Conservation (phyloP, 2,888 invertebrate genomes). For the Drosophila birchii region DNA sequence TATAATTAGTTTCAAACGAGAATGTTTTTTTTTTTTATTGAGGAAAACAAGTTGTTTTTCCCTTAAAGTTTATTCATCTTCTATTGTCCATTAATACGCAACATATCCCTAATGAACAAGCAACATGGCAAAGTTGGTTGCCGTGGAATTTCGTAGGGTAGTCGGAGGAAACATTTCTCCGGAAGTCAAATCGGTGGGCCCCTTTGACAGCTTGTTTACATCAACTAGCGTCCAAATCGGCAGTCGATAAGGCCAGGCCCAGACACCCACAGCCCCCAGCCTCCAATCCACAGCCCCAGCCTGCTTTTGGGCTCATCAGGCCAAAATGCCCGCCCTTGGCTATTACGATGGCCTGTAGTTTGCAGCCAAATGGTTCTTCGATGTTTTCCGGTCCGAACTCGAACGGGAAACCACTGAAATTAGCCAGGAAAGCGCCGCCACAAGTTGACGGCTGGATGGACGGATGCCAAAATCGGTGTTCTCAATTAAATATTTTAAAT, state of each 20-base stretch:
- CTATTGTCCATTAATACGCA: background rate
- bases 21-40: too few relatives aligned
- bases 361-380: slow-evolving; percentile 58
- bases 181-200: slow-evolving; percentile 66
- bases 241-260: slow-evolving; percentile 39
- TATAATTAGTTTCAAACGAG: background rate
- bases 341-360: slow-evolving; percentile 58
- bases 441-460: slow-evolving; percentile 2
- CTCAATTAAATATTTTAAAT: slow-evolving; percentile 75
- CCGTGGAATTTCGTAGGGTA: slow-evolving; percentile 7
- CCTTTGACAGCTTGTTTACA: slow-evolving; percentile 76
- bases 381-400: slow-evolving; percentile 43
- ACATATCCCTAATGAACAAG: background rate
- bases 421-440: slow-evolving; percentile 4
- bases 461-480: slow-evolving; percentile 24
- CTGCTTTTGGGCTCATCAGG: slow-evolving; percentile 16
- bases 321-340: slow-evolving; percentile 12
- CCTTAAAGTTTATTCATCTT: background rate
- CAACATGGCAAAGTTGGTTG: background rate
- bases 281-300: slow-evolving; percentile 7
- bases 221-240: slow-evolving; percentile 44
- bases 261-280: slow-evolving; percentile 1
- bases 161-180: slow-evolving; percentile 5
- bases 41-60: background rate
- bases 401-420: slow-evolving; percentile 25